Evolutionary conservation across 53 echinoderm and acorn worm genomes (phyloP).

Genomic region (Zoroaster sp.): DNA sequence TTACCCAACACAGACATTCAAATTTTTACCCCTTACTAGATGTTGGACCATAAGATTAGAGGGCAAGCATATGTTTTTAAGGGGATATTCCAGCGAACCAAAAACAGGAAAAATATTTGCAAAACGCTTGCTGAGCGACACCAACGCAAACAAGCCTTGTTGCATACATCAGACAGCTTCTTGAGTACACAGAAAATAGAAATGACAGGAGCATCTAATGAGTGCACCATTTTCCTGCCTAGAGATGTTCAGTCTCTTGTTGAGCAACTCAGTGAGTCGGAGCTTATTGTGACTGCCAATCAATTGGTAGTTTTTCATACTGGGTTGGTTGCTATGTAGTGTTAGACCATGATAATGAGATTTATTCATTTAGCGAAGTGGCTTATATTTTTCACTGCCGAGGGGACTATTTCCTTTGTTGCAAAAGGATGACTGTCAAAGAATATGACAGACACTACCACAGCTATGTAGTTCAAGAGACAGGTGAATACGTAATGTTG

Average conservation of each 20-base stretch:
- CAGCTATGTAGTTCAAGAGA: not conserved
- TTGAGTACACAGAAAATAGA: conserved; percentile 14
- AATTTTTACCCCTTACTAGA: conserved; percentile 24
- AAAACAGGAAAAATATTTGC: conserved; percentile 1
- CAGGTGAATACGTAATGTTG: conserved; percentile 13
- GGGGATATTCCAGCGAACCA: conserved; percentile 4
- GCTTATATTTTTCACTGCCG: not conserved
- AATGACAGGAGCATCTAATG: conserved; percentile 1
- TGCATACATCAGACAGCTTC: conserved; percentile 8
- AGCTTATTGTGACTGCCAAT: conserved; percentile 8
- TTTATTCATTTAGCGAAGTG: not conserved
- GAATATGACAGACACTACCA: conserved; percentile 24
- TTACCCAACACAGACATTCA: conserved; percentile 19
- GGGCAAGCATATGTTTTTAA: not conserved
- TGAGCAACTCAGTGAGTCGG: not conserved
- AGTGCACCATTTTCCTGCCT: conserved; percentile 1
- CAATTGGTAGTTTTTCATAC: not conserved
- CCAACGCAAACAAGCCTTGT: not conserved
- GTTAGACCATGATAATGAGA: not conserved
- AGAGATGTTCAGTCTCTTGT: conserved; percentile 25
- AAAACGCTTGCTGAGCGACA: not conserved
- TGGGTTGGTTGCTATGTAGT: not conserved
- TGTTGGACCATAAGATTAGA: not conserved
- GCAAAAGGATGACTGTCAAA: not conserved
- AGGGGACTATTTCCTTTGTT: conserved; percentile 23